Evolutionary conservation across 64 coral and sea anemone genomes (phyloP).

Genomic region (Actinia equina): DNA sequence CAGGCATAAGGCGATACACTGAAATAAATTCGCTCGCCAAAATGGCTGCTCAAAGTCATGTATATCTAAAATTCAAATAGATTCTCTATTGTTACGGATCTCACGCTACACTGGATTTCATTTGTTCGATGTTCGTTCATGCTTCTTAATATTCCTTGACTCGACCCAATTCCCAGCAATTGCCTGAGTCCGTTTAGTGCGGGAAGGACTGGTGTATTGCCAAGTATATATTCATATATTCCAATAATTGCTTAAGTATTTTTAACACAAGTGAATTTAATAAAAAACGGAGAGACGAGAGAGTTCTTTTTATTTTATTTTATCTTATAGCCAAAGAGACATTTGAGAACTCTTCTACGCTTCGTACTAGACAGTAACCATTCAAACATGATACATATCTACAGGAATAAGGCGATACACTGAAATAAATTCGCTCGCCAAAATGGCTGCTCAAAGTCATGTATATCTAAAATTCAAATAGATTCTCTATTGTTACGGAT

Average conservation of each 20-base stretch:
- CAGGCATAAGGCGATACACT: not conserved
- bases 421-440: not conserved
- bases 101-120: not conserved
- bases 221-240: too few species aligned
- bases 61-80: not conserved
- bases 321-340: too few species aligned
- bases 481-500: not conserved
- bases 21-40: not conserved
- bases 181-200: not conserved
- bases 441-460: not conserved
- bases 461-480: not conserved
- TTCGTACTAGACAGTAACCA: not conserved
- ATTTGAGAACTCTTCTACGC: too few species aligned
- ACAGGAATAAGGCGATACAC: not conserved
- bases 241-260: too few species aligned
- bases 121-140: not conserved
- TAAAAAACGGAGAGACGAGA: too few species aligned
- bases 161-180: not conserved
- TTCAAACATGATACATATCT: not conserved
- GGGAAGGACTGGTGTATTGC: not conserved
- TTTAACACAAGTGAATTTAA: too few species aligned
- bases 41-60: not conserved
- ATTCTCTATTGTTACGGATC: not conserved
- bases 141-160: not conserved
- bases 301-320: too few species aligned